Percentiles rank a stretch among this genome's conserved stretches.
These are phyloP conservation scores for Vespertilio murinus DNA, from an alignment of 2,797 vertebrate species.

Conservation along the genomic window DNA sequence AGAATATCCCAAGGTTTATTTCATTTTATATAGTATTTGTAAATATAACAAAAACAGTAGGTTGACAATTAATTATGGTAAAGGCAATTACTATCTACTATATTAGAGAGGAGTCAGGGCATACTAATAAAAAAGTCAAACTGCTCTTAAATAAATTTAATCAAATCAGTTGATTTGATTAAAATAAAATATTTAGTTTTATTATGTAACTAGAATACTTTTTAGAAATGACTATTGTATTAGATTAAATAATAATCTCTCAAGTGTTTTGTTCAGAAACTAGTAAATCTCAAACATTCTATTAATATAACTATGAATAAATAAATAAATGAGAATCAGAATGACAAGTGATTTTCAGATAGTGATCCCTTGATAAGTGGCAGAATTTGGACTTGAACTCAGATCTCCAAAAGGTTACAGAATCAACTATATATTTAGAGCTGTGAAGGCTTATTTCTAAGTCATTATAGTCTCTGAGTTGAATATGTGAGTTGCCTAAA, in stretches of 20 bases:
- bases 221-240: not conserved
- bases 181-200: slow-evolving; percentile 17
- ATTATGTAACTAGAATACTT: not conserved
- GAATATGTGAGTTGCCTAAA: not conserved
- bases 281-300: not conserved
- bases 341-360: not conserved
- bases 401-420: not conserved
- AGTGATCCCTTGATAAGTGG: not conserved
- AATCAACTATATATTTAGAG: not conserved
- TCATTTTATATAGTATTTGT: not conserved
- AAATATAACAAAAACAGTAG: not conserved
- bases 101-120: not conserved
- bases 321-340: not conserved
- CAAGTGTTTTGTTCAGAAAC: not conserved
- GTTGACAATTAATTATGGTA: not conserved
- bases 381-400: not conserved
- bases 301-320: not conserved
- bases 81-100: not conserved
- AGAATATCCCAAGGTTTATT: not conserved
- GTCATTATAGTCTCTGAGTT: not conserved
- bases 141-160: not conserved
- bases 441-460: not conserved
- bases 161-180: not conserved
- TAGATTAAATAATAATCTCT: not conserved
- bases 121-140: not conserved